Evolutionary conservation across 1,140 invertebrate genomes (phyloP), one percentile per base, ranked within the genome.

Genomic region (Cydia pomonella): DNA sequence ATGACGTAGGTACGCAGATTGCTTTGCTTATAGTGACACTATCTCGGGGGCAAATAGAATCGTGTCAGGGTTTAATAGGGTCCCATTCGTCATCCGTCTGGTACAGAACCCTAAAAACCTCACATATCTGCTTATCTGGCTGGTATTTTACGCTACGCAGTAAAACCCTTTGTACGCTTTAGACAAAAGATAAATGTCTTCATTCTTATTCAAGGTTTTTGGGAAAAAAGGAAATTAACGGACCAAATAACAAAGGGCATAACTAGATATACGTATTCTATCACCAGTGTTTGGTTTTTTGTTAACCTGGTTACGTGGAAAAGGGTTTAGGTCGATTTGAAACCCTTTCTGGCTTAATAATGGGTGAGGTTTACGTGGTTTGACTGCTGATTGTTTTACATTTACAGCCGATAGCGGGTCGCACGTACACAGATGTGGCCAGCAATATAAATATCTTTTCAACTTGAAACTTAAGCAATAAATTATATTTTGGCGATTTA

Each of bases 331-430:
- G 21, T 59, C 10, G 47, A n/a, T 16, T 50, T 50, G 18, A 50
- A 59, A 59, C 53, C 53, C 53, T 59, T 59, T 23, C 21, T 50
- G 53, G 18, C 16, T 59, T 23, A 59, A 59, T 59, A 59, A 59
- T 59, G 50, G 50, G 50, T 53, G 18, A 59, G 18, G 53, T 59
- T 7, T 59, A 59, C 53, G 53, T 59, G 53, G 53, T 23, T 21
- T 23, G 21, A 59, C 21, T 59, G 18, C 53, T 59, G 53, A 59
- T 59, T 59, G 53, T 23, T 59, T 23, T 23, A 59, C 53, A 7
- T 59, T 53, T 23, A 59, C 21, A 59, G n/a, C n/a, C 21, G 21
- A 53, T 53, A 53, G 18, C 50, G n/a, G 41, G 13, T 16, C 41
- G 10, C 41, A 44, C 13, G 41, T 44, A 44, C 41, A 44, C 41